These are phyloP conservation scores for Bemisia tabaci DNA, from an alignment of 1,140 invertebrate species.

Conservation along the genomic window DNA sequence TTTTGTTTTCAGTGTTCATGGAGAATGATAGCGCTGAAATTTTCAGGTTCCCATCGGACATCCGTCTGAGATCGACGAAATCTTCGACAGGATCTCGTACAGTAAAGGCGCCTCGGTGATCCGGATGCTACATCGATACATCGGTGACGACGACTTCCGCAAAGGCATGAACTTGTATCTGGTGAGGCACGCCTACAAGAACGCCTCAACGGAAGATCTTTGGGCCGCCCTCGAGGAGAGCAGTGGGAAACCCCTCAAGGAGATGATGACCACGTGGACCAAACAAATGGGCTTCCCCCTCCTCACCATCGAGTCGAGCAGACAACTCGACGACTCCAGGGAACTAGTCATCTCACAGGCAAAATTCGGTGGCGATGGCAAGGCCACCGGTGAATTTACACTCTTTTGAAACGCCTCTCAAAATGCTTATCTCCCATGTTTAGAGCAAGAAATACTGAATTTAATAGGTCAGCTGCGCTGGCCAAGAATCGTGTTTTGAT, in stretches of 20 bases:
- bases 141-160: constrained; percentile 85
- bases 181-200: constrained; percentile 72
- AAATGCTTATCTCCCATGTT: too few species aligned
- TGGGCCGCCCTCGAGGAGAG: constrained; percentile 82
- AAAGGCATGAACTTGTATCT: constrained; percentile 90
- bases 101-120: constrained; percentile 88
- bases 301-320: constrained; percentile 31
- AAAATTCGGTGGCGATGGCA: constrained; percentile 76
- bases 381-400: constrained; percentile 11
- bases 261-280: constrained; percentile 93
- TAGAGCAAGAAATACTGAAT: too few species aligned
- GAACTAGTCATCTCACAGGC: constrained; percentile 61
- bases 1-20: too few species aligned
- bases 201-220: constrained; percentile 88
- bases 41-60: constrained; percentile 58
- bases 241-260: constrained; percentile 74
- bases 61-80: constrained; percentile 84
- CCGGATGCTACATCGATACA: constrained; percentile 89
- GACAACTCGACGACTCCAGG: constrained; percentile 39
- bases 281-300: constrained; percentile 83
- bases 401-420: too few species aligned
- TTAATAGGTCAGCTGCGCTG: too few species aligned
- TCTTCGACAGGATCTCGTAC: constrained; percentile 93
- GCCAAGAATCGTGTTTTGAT: too few species aligned
- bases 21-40: too few species aligned